Conservation (phyloP, 2,797 vertebrate genomes). For the Crocidura indochinensis region DNA sequence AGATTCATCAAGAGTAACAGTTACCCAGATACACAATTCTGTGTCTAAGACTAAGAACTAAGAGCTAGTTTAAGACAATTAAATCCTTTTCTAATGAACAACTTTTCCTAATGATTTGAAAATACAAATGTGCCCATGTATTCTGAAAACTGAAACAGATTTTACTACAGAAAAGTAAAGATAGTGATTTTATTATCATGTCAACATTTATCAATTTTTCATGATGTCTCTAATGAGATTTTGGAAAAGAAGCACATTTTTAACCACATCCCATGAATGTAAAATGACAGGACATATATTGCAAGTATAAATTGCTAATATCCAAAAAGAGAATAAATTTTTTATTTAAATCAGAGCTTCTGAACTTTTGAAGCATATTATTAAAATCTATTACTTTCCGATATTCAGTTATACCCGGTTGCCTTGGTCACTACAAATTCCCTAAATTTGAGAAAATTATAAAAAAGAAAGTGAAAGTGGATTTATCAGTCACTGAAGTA, state of each 20-base stretch:
- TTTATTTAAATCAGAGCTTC: constrained; percentile 4
- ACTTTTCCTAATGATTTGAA: not conserved
- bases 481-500: not conserved
- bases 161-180: constrained; percentile 28
- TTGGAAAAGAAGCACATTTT: not conserved
- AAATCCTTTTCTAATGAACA: not conserved
- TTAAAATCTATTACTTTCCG: constrained; percentile 43
- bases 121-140: not conserved
- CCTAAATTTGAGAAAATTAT: not conserved
- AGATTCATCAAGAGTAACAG: not conserved
- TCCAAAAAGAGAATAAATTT: constrained; percentile 1
- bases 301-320: constrained; percentile 56
- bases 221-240: not conserved
- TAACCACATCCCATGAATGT: constrained; percentile 19
- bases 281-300: not conserved
- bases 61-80: not conserved
- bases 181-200: constrained; percentile 36
- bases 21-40: not conserved
- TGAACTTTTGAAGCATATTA: not conserved
- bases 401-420: not conserved
- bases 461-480: not conserved
- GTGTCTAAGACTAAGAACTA: not conserved
- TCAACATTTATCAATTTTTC: constrained; percentile 38
- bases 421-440: not conserved
- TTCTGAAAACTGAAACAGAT: constrained; percentile 12